Evolutionary conservation across 2,113 vertebrate species (phyloP), one percentile per base, ranked within the genome.

Genomic region (Tursiops truncatus): DNA sequence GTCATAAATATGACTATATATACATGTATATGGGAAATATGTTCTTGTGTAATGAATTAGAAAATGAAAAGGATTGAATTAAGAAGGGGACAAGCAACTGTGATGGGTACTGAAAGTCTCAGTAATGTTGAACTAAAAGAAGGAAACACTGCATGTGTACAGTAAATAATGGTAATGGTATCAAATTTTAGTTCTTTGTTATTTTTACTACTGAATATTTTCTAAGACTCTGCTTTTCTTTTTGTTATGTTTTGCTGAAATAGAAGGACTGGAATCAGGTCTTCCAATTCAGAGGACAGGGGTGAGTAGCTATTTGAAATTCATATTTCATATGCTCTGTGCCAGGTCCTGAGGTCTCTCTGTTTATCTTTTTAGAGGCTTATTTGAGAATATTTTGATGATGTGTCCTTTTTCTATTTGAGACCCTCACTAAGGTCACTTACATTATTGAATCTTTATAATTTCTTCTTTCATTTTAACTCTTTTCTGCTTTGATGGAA

Each of bases 301-400:
- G 86, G 93, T 97, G 70, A 97, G 97, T 94, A 74, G 36, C 23
- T 17, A 60, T 86, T 87, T 63, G 56, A 68, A 73, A 73, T 68
- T 67, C 28, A 18, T 38, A 36, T 74, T 3, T 18, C 12, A 3
- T 44, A 4, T 31, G 5, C 12, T 50, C 2, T n/a, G 26, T 53
- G 11, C 4, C 56, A 70, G 18, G 10, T 58, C 73, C 25, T 80
- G 14, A 63, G 47, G 13, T 53, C 18, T 47, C 67, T 60, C 14
- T 15, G 23, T 56, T 65, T 47, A 62, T 68, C 62, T 82, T 83
- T 82, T 80, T 13, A 50, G 26, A 89, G 17, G 28, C 38, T 74
- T 74, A 73, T 65, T 68, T 38, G n/a, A 79, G 33, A 33, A 53
- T 79, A 88, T 77, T 87, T 70, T 70, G 15, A 36, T 23, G 50